A percentile compares a stretch with the other conserved stretches of the same genome.
phyloP scores from a whole-genome alignment of 2,113 vertebrate genomes.

The Cochlearius cochlearius region DNA sequence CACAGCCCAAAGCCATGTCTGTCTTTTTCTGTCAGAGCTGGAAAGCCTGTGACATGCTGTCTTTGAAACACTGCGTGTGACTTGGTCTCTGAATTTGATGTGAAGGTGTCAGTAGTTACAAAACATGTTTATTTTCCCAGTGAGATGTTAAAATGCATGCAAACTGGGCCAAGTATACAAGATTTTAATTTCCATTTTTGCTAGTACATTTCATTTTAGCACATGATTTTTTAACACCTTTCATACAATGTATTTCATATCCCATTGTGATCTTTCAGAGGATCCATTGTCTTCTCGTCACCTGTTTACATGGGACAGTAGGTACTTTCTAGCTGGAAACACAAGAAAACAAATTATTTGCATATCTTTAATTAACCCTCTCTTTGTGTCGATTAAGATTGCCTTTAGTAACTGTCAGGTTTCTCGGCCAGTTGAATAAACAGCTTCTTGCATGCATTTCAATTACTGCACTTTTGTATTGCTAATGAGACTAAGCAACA shows the following conservation, averaged over 20 bases:
- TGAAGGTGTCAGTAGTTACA: neutral
- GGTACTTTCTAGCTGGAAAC: neutral
- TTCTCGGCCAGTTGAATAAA: slow-evolving; percentile 44
- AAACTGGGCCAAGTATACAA: neutral
- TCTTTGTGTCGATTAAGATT: slow-evolving; percentile 28
- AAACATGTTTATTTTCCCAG: slow-evolving; percentile 11
- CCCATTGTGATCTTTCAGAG: neutral
- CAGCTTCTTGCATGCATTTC: slow-evolving; percentile 24
- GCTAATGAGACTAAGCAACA: slow-evolving; percentile 33
- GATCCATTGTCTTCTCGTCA: slow-evolving; percentile 4
- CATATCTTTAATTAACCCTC: slow-evolving; percentile 46
- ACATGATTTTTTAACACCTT: neutral
- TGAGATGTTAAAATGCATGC: neutral
- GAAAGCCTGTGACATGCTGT: neutral
- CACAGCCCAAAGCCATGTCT: slow-evolving; percentile 32
- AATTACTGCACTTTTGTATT: slow-evolving; percentile 31
- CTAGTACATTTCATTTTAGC: neutral
- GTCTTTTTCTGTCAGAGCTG: neutral
- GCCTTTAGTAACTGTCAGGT: slow-evolving; percentile 21
- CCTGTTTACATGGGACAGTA: neutral
- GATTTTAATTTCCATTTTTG: neutral
- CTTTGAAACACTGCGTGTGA: neutral
- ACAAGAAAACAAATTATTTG: slow-evolving; percentile 13
- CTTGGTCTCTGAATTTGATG: neutral
- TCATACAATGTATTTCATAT: neutral